Conservation (phyloP, 2,113 vertebrate genomes). For the Nymphicus hollandicus region DNA sequence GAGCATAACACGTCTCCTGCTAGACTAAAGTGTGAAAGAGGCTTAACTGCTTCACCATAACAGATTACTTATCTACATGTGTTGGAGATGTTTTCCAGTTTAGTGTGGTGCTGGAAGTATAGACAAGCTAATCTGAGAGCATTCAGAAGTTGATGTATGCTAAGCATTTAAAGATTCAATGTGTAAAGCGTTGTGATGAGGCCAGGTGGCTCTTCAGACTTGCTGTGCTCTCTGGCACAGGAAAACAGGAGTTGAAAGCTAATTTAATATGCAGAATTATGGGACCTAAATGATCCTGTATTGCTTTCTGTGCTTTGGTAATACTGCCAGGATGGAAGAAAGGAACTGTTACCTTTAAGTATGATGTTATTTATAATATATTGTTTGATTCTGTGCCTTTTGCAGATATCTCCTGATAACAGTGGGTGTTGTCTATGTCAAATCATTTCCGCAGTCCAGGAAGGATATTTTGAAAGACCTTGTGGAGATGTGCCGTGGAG, state of each 20-base stretch:
- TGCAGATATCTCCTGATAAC: constrained; percentile 94
- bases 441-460: constrained; percentile 97
- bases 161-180: neutral
- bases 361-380: neutral
- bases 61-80: neutral
- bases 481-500: constrained; percentile 99
- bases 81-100: neutral
- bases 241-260: neutral
- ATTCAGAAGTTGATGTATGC: neutral
- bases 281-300: neutral
- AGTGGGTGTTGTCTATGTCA: constrained; percentile 96
- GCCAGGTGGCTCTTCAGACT: neutral
- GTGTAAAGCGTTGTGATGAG: neutral
- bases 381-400: neutral
- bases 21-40: neutral
- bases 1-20: neutral
- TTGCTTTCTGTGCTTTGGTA: neutral
- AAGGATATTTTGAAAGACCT: constrained; percentile 98
- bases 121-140: neutral
- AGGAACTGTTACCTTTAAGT: neutral
- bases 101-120: neutral
- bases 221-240: neutral
- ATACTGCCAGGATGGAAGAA: neutral
- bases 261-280: neutral
- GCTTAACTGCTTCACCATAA: neutral